A percentile compares a stretch with the other conserved stretches of the same genome.
phyloP scores from a whole-genome alignment of 1,140 invertebrate genomes.

The Drosophila santomea region DNA sequence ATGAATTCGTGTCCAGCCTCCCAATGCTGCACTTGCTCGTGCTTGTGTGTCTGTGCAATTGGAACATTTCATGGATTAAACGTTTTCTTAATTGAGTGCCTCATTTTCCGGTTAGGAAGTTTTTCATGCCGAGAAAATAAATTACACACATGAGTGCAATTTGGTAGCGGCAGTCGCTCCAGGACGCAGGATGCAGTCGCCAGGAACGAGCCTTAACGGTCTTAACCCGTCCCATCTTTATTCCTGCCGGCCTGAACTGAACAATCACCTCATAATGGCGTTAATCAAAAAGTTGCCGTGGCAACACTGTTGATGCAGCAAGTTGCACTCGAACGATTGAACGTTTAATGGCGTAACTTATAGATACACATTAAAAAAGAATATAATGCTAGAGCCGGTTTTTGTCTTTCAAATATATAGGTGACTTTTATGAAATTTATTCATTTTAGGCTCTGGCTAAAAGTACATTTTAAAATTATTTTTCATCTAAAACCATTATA shows the following conservation, averaged over 20 bases:
- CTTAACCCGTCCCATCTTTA: slow-evolving; percentile 57
- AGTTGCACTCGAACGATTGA: slow-evolving; percentile 55
- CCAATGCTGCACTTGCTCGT: slow-evolving; percentile 4
- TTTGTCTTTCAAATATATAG: background rate
- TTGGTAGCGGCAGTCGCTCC: slow-evolving; percentile 44
- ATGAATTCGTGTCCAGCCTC: slow-evolving; percentile 23
- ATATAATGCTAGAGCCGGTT: too few species aligned
- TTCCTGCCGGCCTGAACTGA: slow-evolving; percentile 58
- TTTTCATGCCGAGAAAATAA: slow-evolving; percentile 83
- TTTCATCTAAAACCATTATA: too few species aligned
- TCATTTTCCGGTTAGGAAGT: slow-evolving; percentile 83
- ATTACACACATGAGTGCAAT: slow-evolving; percentile 83
- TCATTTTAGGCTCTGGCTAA: too few species aligned
- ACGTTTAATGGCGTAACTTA: slow-evolving; percentile 58
- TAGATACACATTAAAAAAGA: slow-evolving; percentile 3
- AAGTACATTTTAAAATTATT: too few species aligned
- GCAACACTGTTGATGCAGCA: slow-evolving; percentile 56
- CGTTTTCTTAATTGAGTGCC: slow-evolving; percentile 82
- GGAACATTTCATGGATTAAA: slow-evolving; percentile 78
- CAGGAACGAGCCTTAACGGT: slow-evolving; percentile 34
- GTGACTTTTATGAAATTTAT: too few species aligned
- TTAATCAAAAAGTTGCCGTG: slow-evolving; percentile 81
- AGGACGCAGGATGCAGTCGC: slow-evolving; percentile 43
- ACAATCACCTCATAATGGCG: slow-evolving; percentile 80
- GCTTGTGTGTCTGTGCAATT: slow-evolving; percentile 59